These are phyloP conservation scores for Temnothorax ravouxi DNA, from an alignment of 2,888 invertebrate species.

Conservation along the genomic window DNA sequence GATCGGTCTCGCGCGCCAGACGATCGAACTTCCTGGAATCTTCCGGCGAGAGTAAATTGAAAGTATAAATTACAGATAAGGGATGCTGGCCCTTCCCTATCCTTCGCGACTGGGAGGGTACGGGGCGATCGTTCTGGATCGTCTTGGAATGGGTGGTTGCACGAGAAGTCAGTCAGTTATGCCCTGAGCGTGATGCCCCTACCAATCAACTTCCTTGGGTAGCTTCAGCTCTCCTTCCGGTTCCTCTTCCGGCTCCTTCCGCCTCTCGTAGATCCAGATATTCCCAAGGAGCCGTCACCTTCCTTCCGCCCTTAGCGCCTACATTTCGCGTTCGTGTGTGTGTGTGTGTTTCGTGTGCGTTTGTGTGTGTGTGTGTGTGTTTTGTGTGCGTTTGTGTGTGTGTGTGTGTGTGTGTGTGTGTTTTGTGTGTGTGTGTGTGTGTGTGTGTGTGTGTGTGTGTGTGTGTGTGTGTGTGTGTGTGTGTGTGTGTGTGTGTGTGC, in stretches of 20 bases:
- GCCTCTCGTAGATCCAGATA: conserved; percentile 69
- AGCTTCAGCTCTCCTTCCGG: conserved; percentile 43
- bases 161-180: conserved; percentile 80
- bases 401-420: background rate
- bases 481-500: conserved; percentile 4
- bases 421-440: conserved; percentile 3
- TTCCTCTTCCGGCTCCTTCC: background rate
- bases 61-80: conserved; percentile 85
- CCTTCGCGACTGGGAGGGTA: conserved; percentile 17
- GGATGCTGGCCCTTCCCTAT: conserved; percentile 69
- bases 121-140: conserved; percentile 58
- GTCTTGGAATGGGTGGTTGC: conserved; percentile 60
- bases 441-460: conserved; percentile 11
- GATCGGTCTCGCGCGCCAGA: conserved; percentile 31
- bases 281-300: conserved; percentile 63
- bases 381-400: too few species aligned
- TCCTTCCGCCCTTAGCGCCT: conserved; percentile 54
- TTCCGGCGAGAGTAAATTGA: conserved; percentile 80
- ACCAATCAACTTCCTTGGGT: conserved; percentile 75
- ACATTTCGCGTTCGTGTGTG: conserved; percentile 18
- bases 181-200: conserved; percentile 82
- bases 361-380: background rate
- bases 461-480: background rate
- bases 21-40: conserved; percentile 61
- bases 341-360: too few species aligned